Conservation (phyloP, 92 coral and sea anemone species). For the Ricordea florida region DNA sequence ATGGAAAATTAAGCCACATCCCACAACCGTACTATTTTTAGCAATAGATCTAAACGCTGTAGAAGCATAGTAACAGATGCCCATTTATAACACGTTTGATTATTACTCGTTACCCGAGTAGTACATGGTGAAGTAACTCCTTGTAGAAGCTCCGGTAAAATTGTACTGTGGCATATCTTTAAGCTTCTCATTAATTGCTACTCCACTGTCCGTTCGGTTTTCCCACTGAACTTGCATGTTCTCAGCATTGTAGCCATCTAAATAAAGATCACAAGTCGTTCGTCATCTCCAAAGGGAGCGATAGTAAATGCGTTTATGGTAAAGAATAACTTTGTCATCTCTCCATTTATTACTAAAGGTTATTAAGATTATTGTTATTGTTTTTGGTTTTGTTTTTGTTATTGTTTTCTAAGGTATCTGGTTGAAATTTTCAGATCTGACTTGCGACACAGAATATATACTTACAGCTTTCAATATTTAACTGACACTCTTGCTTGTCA, state of each 20-base stretch:
- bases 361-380: neutral
- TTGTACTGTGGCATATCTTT: constrained; percentile 95
- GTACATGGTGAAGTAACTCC: constrained; percentile 69
- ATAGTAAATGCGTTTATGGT: no score
- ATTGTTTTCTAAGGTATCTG: neutral
- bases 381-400: neutral
- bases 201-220: constrained; percentile 84
- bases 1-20: neutral
- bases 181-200: constrained; percentile 81
- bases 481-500: constrained; percentile 81
- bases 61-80: no score
- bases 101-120: constrained; percentile 88
- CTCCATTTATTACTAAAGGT: neutral
- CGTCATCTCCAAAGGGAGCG: neutral
- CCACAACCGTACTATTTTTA: neutral
- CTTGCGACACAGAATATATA: neutral
- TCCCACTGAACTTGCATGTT: constrained; percentile 91
- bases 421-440: neutral
- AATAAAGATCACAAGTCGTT: neutral
- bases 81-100: no score
- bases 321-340: no score
- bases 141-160: constrained; percentile 58
- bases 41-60: no score
- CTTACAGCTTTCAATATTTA: constrained; percentile 98
- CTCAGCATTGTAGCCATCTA: constrained; percentile 91